These are phyloP conservation scores for Oreamnos americanus DNA, from an alignment of 2,113 vertebrate species.

Conservation along the genomic window DNA sequence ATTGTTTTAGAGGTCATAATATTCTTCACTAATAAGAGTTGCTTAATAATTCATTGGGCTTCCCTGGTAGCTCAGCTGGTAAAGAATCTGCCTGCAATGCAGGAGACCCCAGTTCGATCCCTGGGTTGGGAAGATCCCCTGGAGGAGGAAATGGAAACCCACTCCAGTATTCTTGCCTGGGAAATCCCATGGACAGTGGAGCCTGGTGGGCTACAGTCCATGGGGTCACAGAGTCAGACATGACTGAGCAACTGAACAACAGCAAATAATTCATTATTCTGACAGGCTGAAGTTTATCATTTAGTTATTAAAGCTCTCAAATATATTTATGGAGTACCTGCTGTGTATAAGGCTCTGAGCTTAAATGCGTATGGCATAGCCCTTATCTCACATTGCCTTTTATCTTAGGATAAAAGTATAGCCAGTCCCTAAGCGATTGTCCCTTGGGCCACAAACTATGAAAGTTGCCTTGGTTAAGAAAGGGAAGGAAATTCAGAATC, in stretches of 20 bases:
- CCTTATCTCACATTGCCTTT: background rate
- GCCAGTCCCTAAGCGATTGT: background rate
- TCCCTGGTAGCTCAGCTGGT: background rate
- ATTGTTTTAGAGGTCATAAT: conserved; percentile 1
- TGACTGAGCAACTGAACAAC: background rate
- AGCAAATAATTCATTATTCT: conserved; percentile 31
- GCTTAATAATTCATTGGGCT: conserved; percentile 33
- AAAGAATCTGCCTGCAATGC: background rate
- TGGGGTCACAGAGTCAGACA: background rate
- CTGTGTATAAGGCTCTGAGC: background rate
- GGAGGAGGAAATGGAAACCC: background rate
- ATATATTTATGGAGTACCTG: conserved; percentile 4
- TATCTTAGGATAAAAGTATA: background rate
- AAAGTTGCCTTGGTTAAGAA: background rate
- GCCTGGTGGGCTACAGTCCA: background rate
- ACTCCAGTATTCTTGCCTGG: background rate
- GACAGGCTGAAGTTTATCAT: background rate
- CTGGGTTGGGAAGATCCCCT: background rate
- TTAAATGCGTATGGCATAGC: background rate
- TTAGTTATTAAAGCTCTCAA: conserved; percentile 7
- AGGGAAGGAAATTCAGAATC: background rate
- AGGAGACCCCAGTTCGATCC: background rate
- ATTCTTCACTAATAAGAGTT: conserved; percentile 38
- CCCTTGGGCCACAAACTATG: background rate
- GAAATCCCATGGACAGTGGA: background rate